Evolutionary conservation across 1,140 invertebrate genomes (phyloP).

Genomic region (Cherax quadricarinatus): DNA sequence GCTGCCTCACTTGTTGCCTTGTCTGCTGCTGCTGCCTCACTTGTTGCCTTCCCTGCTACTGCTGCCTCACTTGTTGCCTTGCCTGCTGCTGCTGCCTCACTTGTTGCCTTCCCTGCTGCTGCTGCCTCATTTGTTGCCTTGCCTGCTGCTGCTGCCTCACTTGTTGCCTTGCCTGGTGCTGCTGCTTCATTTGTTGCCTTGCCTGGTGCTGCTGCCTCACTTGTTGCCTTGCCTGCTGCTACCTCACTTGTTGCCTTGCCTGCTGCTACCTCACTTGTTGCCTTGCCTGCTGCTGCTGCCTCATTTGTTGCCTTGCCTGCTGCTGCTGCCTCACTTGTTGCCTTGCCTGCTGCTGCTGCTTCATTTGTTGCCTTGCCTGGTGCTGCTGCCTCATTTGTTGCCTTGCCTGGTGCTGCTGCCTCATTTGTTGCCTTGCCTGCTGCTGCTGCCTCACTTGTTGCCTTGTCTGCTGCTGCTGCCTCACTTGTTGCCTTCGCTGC

Average conservation of each 20-base stretch:
- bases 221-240: background rate
- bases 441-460: constrained; percentile 11
- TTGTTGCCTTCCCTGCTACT: background rate
- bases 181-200: background rate
- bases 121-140: background rate
- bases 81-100: background rate
- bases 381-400: constrained; percentile 8
- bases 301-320: background rate
- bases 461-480: background rate
- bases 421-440: background rate
- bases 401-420: background rate
- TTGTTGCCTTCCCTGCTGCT: background rate
- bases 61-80: background rate
- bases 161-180: background rate
- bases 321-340: constrained; percentile 11
- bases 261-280: constrained; percentile 4
- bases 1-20: background rate
- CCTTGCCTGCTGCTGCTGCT: background rate
- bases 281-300: background rate
- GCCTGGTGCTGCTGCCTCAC: background rate
- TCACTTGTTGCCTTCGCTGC: background rate
- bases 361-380: background rate
- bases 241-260: background rate
- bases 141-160: background rate
- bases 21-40: background rate